These are phyloP conservation scores for Tauraco erythrolophus DNA, from an alignment of 2,113 vertebrate genomes.

Conservation along the genomic window DNA sequence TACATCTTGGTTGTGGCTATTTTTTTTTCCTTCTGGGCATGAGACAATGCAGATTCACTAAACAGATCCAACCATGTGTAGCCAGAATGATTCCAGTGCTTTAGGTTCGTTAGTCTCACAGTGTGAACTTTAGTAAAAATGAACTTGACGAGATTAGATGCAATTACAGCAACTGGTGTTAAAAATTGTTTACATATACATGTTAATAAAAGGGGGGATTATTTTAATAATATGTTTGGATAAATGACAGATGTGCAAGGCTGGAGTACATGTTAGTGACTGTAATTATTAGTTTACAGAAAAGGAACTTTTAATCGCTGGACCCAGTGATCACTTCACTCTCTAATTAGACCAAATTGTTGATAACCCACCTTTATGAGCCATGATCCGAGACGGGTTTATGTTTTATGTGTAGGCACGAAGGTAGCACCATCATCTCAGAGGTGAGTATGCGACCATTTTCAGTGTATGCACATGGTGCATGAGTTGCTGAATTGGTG, in stretches of 20 bases:
- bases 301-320: not conserved
- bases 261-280: not conserved
- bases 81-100: constrained; percentile 27
- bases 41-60: constrained; percentile 2
- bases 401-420: not conserved
- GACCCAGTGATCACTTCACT: not conserved
- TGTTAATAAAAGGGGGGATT: not conserved
- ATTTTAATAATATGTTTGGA: not conserved
- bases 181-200: constrained; percentile 4
- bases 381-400: not conserved
- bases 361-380: not conserved
- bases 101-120: constrained; percentile 60
- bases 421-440: not conserved
- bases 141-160: constrained; percentile 33
- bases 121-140: constrained; percentile 59
- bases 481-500: not conserved
- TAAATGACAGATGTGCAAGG: not conserved
- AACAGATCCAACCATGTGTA: not conserved
- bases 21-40: not conserved
- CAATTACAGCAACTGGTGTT: constrained; percentile 45
- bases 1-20: not conserved
- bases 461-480: not conserved
- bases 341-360: not conserved
- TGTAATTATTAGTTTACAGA: not conserved
- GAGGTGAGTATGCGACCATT: not conserved